Conservation (phyloP, 1,140 invertebrate species). For the Bombus polaris region DNA sequence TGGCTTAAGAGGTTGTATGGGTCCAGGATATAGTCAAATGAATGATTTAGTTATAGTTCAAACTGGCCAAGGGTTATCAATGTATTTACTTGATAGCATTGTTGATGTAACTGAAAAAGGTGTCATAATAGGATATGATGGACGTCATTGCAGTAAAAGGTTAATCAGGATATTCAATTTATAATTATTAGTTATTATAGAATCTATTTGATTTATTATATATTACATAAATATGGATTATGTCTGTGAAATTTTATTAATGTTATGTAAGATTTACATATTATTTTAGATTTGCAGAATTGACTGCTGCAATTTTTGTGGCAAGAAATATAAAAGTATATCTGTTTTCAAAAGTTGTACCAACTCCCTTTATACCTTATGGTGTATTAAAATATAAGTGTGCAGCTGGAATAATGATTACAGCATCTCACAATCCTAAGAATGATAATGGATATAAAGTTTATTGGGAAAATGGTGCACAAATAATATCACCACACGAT, state of each 20-base stretch:
- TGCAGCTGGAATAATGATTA: slow-evolving; percentile 96
- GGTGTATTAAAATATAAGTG: slow-evolving; percentile 87
- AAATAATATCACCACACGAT: slow-evolving; percentile 97
- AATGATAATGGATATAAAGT: slow-evolving; percentile 99
- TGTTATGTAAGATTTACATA: not conserved
- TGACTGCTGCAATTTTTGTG: slow-evolving; percentile 93
- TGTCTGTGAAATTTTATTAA: slow-evolving; percentile 5
- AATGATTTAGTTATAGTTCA: slow-evolving; percentile 99
- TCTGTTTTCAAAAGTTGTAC: slow-evolving; percentile 91
- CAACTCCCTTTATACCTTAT: slow-evolving; percentile 97
- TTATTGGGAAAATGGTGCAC: slow-evolving; percentile 97
- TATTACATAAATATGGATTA: not conserved
- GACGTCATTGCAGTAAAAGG: slow-evolving; percentile 95
- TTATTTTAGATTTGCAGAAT: slow-evolving; percentile 92
- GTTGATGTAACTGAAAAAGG: slow-evolving; percentile 85
- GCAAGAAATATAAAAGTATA: slow-evolving; percentile 91
- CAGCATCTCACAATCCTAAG: slow-evolving; percentile 99
- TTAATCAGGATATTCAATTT: slow-evolving; percentile 74
- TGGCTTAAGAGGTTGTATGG: slow-evolving; percentile 95
- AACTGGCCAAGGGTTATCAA: slow-evolving; percentile 95
- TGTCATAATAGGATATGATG: slow-evolving; percentile 97
- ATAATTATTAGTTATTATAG: not conserved
- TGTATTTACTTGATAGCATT: slow-evolving; percentile 87
- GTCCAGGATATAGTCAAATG: slow-evolving; percentile 95
- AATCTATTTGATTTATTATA: not conserved